A percentile compares a stretch with the other conserved stretches of the same genome.
Conservation (phyloP, 2,888 invertebrate genomes). For the Cerastis leucographa region DNA sequence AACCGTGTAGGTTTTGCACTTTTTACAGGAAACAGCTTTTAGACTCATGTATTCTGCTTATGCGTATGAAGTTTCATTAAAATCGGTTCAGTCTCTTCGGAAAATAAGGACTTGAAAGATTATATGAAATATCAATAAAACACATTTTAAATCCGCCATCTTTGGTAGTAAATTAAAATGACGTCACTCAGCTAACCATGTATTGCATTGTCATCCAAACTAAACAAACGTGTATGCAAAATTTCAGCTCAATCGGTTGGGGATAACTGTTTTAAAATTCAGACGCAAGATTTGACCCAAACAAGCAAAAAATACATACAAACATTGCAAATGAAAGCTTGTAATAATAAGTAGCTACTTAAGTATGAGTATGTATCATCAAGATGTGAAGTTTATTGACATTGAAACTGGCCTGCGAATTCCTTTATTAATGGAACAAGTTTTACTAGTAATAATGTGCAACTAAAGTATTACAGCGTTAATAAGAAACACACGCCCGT, state of each 20-base stretch:
- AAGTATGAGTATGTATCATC: not conserved
- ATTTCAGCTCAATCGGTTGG: not conserved
- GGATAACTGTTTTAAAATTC: not conserved
- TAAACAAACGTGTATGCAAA: not conserved
- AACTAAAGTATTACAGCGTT: slow-evolving; percentile 4
- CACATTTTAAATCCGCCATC: not conserved
- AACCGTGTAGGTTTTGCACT: too few relatives aligned
- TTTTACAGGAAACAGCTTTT: too few relatives aligned
- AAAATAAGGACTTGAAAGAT: too few relatives aligned
- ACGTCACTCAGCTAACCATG: not conserved
- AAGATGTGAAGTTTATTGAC: slow-evolving; percentile 17
- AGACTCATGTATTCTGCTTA: too few relatives aligned
- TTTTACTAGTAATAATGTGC: slow-evolving; percentile 5
- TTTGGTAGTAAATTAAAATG: not conserved
- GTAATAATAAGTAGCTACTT: not conserved
- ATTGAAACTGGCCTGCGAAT: slow-evolving; percentile 19
- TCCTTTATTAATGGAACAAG: slow-evolving; percentile 32
- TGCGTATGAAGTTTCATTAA: too few relatives aligned
- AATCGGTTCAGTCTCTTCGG: too few relatives aligned
- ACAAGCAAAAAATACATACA: not conserved
- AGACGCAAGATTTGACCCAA: not conserved
- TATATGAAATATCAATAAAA: too few relatives aligned
- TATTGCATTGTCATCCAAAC: not conserved
- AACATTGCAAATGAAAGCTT: not conserved
- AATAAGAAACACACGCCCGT: not conserved